Evolutionary conservation across 2,797 vertebrate genomes (phyloP).

Genomic region (Pelochelys cantorii): DNA sequence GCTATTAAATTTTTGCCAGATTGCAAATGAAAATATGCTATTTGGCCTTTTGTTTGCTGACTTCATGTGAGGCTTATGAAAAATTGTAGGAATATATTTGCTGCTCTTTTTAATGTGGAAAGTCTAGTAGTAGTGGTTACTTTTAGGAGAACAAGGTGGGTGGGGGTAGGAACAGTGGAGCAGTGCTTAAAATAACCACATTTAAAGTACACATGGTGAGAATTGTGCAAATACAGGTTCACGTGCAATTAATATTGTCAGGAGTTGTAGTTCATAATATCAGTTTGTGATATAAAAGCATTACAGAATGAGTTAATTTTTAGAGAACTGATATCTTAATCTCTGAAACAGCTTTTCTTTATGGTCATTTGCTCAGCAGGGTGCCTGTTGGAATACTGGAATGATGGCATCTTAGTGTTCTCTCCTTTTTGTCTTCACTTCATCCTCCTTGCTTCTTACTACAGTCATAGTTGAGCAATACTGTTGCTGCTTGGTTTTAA

Average conservation of each 20-base stretch:
- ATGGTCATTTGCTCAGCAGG: background rate
- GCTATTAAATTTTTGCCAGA: background rate
- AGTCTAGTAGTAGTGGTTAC: background rate
- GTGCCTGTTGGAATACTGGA: background rate
- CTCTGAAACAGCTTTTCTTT: background rate
- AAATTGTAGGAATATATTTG: background rate
- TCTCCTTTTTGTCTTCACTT: background rate
- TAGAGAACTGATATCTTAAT: background rate
- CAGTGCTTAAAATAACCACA: background rate
- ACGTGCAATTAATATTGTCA: background rate
- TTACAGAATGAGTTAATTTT: background rate
- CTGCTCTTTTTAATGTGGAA: background rate
- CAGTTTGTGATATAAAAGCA: background rate
- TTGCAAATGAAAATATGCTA: background rate
- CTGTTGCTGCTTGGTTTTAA: background rate
- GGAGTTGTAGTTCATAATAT: background rate
- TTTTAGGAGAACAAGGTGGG: background rate
- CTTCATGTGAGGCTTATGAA: fast-evolving
- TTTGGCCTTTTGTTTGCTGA: background rate
- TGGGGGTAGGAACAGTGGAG: background rate
- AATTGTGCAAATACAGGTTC: background rate
- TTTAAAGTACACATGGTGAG: background rate
- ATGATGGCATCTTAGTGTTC: background rate
- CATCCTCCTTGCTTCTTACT: background rate
- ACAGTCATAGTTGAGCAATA: background rate